Base-by-base conservation (phyloP, 2,888 invertebrate species). In the Sialis fuliginosa region DNA sequence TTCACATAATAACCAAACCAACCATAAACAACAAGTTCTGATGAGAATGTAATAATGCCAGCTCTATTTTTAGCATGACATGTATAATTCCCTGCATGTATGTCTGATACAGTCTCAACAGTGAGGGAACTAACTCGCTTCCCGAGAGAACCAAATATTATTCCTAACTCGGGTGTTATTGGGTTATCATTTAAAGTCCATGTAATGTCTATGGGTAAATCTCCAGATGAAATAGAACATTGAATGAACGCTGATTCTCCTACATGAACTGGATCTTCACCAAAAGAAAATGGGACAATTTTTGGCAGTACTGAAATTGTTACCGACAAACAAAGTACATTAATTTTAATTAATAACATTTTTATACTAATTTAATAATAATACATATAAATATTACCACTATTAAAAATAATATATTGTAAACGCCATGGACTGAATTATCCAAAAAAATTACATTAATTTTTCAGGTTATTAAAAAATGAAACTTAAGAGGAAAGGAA, bases 271-370 rank as follows among this genome's bases (percentile, higher is more conserved):
- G 76, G 70, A 52, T 79, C 77, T 52, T 81, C 81, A 52, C 82
- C 83, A 61, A 84, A 85, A 57, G 77, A 74, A 58, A 85, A 85
- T 53, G 80, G 76, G 56, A 78, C 75, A 57, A 87, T 81, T 73
- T 84, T 82, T 52, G 86, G 85, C 57, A 79, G 74, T 64, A 85
- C 84, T 85, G 39, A 45, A 32, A 44, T 51, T 33, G 45, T 52
- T 49, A 22, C 22, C 22, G 22, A 22, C 22, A 22, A 22, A 22
- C 22, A 22, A 2, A 2, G 22, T 22, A 22, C 4, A 22, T 22
- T 22, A 22, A 22, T 22, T 22, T 22, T 22, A 22, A 22, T 22
- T 22, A 2, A 2, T 22, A 22, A 22, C 22, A 22, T 2, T 22
- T 22, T 22, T 22, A 22, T 22, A 4, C 22, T 22, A 22, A 22